phyloP scores from a whole-genome alignment of 2,888 invertebrate species.

The Epinotia brunnichana region DNA sequence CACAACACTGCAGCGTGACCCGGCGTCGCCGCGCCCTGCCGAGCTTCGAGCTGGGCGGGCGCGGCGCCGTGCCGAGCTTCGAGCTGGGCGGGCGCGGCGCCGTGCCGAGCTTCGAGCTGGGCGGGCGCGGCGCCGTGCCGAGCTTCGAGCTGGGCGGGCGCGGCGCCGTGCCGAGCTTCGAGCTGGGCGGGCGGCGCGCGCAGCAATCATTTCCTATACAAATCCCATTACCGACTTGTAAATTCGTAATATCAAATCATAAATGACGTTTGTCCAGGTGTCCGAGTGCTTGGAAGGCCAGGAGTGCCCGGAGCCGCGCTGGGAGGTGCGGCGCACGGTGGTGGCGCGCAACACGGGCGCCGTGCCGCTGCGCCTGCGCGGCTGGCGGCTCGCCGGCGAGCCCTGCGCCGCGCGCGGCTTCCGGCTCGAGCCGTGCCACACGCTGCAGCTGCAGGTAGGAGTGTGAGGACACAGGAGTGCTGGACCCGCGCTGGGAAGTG shows the following conservation, averaged over 20 bases:
- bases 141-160: slow-evolving; percentile 92
- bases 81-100: no score
- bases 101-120: no score
- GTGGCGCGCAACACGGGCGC: slow-evolving; percentile 95
- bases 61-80: no score
- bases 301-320: slow-evolving; percentile 31
- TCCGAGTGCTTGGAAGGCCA: slow-evolving; percentile 21
- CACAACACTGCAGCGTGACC: no score
- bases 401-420: slow-evolving; percentile 71
- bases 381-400: slow-evolving; percentile 64
- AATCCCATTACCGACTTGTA: background rate
- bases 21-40: no score
- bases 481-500: slow-evolving; percentile 70
- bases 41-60: no score
- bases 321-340: slow-evolving; percentile 89
- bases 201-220: no score
- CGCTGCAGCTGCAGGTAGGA: slow-evolving; percentile 56
- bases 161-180: slow-evolving; percentile 93
- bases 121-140: no score
- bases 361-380: slow-evolving; percentile 89
- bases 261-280: slow-evolving; percentile 13
- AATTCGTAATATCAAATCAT: background rate
- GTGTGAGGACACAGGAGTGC: slow-evolving; percentile 20
- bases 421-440: slow-evolving; percentile 67
- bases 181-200: slow-evolving; percentile 93